phyloP scores from a whole-genome alignment of 1,140 invertebrate genomes.

The Zaprionus gabonicus region DNA sequence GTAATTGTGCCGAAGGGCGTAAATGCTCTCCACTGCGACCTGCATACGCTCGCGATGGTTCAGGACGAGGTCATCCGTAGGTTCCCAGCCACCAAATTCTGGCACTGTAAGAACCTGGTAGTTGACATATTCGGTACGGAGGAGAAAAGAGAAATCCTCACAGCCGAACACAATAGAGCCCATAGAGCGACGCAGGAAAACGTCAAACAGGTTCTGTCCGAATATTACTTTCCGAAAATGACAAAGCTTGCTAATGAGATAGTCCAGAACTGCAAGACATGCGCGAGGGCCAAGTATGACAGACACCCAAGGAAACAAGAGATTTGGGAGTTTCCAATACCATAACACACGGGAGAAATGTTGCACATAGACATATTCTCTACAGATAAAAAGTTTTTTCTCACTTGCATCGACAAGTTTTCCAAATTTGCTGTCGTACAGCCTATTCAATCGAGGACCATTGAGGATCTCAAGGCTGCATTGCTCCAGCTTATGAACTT shows the following conservation, averaged over 20 bases:
- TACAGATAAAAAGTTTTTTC: neutral
- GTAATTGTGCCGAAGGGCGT: no score
- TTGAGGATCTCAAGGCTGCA: neutral
- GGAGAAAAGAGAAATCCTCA: neutral
- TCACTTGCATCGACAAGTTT: constrained; percentile 10
- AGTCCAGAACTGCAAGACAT: neutral
- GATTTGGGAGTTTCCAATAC: neutral
- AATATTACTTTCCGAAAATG: constrained; percentile 14
- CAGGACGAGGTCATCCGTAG: no score
- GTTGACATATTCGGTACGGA: no score
- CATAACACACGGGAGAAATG: neutral
- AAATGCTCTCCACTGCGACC: no score
- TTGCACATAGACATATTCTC: constrained; percentile 7
- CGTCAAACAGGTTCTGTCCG: neutral
- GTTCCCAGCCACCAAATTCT: no score
- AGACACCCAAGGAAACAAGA: constrained; percentile 4
- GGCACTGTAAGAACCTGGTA: no score
- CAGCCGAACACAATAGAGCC: no score
- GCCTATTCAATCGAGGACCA: neutral
- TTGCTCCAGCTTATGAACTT: neutral
- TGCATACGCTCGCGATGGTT: no score
- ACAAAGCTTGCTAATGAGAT: neutral
- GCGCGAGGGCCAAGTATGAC: neutral
- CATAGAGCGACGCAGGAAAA: no score
- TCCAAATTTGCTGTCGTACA: constrained; percentile 9